Percentiles rank a stretch among this genome's conserved stretches.
These are phyloP conservation scores for Conger conger DNA, from an alignment of 2,113 vertebrate genomes.

Conservation along the genomic window DNA sequence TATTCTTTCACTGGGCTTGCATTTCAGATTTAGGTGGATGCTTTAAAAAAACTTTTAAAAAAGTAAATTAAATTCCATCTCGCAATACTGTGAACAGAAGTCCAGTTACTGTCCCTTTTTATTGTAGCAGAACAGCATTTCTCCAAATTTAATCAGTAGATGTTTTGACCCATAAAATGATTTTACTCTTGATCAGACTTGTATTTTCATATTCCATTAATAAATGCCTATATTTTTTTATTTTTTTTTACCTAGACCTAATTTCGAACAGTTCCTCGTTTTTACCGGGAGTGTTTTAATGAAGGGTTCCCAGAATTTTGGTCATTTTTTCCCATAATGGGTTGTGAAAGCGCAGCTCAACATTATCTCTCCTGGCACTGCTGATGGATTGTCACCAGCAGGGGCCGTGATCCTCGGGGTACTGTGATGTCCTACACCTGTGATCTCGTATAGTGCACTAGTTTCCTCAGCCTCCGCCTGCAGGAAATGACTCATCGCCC, in stretches of 20 bases:
- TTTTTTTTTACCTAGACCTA: too few species aligned
- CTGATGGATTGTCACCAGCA: constrained; percentile 39
- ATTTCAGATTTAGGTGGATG: background rate
- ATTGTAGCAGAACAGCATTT: background rate
- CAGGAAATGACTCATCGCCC: constrained; percentile 12
- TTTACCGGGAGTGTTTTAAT: constrained; percentile 36
- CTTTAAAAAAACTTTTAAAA: too few species aligned
- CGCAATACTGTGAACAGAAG: background rate
- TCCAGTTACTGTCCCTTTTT: background rate
- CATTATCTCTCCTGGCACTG: constrained; percentile 20
- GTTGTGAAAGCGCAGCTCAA: constrained; percentile 40
- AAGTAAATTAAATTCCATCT: too few species aligned
- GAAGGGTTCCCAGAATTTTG: constrained; percentile 43
- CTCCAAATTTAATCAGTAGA: background rate
- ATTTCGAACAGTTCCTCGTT: constrained; percentile 28
- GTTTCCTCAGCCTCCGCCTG: constrained; percentile 15
- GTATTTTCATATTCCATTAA: constrained; percentile 27
- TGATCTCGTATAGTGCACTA: constrained; percentile 14
- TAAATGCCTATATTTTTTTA: constrained; percentile 14
- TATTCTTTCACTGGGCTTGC: background rate
- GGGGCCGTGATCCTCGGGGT: constrained; percentile 16
- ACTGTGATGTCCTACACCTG: constrained; percentile 17
- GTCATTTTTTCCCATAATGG: constrained; percentile 48
- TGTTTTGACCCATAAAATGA: constrained; percentile 20
- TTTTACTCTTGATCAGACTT: constrained; percentile 31